phyloP scores from a whole-genome alignment of 1,140 invertebrate genomes.

The Apis florea region DNA sequence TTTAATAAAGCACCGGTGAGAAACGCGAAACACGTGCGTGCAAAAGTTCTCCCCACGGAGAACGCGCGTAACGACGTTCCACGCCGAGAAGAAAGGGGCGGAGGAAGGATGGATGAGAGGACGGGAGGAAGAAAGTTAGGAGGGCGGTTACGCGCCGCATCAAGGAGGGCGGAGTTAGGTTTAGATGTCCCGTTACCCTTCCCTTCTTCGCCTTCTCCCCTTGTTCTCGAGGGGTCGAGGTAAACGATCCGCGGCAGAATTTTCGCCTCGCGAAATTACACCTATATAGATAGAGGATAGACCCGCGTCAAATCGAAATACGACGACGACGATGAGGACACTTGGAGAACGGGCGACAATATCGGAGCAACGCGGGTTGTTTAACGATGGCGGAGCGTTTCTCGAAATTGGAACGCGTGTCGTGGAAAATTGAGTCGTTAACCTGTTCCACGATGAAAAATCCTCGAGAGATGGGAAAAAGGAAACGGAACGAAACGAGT shows the following conservation, averaged over 20 bases:
- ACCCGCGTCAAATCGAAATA: slow-evolving; percentile 6
- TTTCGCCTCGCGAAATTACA: not conserved
- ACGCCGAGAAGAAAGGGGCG: slow-evolving; percentile 10
- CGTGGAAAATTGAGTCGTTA: slow-evolving; percentile 25
- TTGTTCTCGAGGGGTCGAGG: too few species aligned
- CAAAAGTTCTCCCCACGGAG: slow-evolving; percentile 60
- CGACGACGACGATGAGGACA: too few species aligned
- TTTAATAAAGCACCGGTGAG: slow-evolving; percentile 68
- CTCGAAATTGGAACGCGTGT: slow-evolving; percentile 10
- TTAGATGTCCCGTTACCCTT: slow-evolving; percentile 51
- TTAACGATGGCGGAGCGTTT: slow-evolving; percentile 19
- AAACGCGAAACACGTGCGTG: slow-evolving; percentile 67
- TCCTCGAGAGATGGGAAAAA: not conserved
- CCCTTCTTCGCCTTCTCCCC: slow-evolving; percentile 8
- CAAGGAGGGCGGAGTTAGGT: slow-evolving; percentile 46
- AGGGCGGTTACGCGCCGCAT: slow-evolving; percentile 34
- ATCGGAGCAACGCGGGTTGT: slow-evolving; percentile 13
- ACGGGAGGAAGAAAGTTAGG: slow-evolving; percentile 54
- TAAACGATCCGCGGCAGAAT: not conserved
- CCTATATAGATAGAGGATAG: not conserved
- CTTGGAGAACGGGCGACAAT: not conserved
- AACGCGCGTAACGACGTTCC: slow-evolving; percentile 42
- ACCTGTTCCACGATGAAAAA: too few species aligned
- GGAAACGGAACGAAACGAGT: not conserved
- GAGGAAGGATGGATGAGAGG: slow-evolving; percentile 9